phyloP scores from a whole-genome alignment of 53 echinoderm and acorn worm genomes.

The Hippasteria phrygiana region DNA sequence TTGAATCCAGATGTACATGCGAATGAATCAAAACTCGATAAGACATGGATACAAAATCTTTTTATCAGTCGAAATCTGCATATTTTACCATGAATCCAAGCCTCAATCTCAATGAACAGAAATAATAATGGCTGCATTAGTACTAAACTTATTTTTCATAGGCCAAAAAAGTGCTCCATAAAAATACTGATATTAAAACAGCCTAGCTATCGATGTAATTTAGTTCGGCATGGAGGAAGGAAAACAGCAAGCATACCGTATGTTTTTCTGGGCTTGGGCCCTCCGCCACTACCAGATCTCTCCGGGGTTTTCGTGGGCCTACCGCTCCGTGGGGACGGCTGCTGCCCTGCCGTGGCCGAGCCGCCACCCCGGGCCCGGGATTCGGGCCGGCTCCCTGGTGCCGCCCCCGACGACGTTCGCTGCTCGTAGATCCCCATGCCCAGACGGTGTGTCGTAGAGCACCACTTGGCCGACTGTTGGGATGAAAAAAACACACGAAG shows the following conservation, averaged over 20 bases:
- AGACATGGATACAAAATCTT: no score
- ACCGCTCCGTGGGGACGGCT: conserved; percentile 2
- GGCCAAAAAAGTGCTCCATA: no score
- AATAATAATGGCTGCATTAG: no score
- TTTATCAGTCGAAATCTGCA: no score
- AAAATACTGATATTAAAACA: no score
- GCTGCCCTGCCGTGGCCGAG: conserved; percentile 41
- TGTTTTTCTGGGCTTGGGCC: conserved; percentile 58
- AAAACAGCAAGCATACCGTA: conserved; percentile 66
- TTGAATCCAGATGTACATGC: no score
- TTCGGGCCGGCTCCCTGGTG: conserved; percentile 35
- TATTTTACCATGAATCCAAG: no score
- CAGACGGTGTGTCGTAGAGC: conserved; percentile 74
- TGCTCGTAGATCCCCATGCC: conserved; percentile 85
- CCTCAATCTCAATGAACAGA: no score
- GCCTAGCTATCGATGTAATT: no score
- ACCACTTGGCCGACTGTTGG: conserved; percentile 79
- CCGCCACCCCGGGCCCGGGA: conserved; percentile 46
- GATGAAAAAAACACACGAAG: not conserved
- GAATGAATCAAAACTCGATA: no score
- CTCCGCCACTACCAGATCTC: conserved; percentile 16
- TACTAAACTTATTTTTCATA: no score
- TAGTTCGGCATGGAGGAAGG: no score
- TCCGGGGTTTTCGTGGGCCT: conserved; percentile 23
- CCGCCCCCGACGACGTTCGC: conserved; percentile 5